A percentile compares a stretch with the other conserved stretches of the same genome.
phyloP scores from a whole-genome alignment of 2,113 vertebrate genomes.

The Heliornis fulica region DNA sequence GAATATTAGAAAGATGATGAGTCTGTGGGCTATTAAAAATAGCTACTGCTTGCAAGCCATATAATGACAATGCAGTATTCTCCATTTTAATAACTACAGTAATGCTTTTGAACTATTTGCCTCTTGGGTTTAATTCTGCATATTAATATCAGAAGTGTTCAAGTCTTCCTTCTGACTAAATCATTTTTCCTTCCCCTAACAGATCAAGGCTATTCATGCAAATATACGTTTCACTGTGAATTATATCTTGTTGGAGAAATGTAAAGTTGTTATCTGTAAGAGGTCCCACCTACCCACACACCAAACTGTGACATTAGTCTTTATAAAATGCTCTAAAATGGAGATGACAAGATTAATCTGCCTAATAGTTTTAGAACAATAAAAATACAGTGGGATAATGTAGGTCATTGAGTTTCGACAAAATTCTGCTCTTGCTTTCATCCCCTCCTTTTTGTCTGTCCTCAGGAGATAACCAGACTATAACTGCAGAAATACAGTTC shows the following conservation, averaged over 20 bases:
- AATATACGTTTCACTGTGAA: background rate
- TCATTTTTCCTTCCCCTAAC: background rate
- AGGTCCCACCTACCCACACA: background rate
- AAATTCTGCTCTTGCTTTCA: background rate
- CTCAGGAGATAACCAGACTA: background rate
- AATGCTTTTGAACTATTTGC: conserved; percentile 9
- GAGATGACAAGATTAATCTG: background rate
- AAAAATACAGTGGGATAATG: background rate
- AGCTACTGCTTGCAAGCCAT: background rate
- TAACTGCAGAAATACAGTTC: background rate
- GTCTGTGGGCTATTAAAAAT: background rate
- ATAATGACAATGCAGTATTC: background rate
- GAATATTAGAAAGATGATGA: background rate
- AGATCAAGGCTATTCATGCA: background rate
- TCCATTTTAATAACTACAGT: background rate
- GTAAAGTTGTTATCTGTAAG: background rate
- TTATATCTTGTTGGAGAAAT: background rate
- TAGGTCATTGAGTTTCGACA: background rate
- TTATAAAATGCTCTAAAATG: background rate
- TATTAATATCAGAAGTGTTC: background rate
- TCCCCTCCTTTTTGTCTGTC: background rate
- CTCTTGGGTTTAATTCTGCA: conserved; percentile 15
- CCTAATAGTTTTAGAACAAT: background rate
- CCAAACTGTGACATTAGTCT: background rate
- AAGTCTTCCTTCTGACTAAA: background rate